Base-by-base conservation (phyloP, 2,113 vertebrate genomes). In the Chascanopsetta lugubris region DNA sequence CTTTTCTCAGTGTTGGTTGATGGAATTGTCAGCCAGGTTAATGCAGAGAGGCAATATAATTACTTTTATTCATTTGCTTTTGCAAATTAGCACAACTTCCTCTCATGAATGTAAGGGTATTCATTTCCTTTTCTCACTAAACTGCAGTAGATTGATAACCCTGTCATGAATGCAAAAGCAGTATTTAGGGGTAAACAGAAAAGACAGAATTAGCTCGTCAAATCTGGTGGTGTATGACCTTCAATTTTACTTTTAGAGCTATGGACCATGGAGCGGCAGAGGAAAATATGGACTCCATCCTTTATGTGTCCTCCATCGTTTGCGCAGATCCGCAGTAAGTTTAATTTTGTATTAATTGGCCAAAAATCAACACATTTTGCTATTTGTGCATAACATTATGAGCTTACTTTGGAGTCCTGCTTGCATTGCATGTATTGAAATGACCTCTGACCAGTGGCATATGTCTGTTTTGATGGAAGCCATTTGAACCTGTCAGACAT, bases 321-420 rank as follows among this genome's bases (percentile, higher is more conserved):
- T 36, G 75, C 80, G 43, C 82, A 65, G 42, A 75, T 24, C n/a
- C 49, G 71, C 63, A 60, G 90, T 90, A 79, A 83, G 85, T 86
- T 61, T 62, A 10, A 22, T 53, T 18, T 68, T 34, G 25, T 51
- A 25, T 43, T 47, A 5, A 18, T 46, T 21, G 38, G 61, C 18
- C 22, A 54, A 55, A 49, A 26, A 18, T 15, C 9, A 47, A 22
- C n/a, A 18, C 48, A n/a, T n/a, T n/a, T n/a, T n/a, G n/a, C n/a
- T n/a, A n/a, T 43, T 61, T 15, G 30, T 46, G 55, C 20, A 68
- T 40, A n/a, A 48, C 69, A 38, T 22, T 0, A 8, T 40, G 11
- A 11, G 0, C 53, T 29, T 3, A 8, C 25, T 48, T 32, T 58
- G 29, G 7, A 51, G 22, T 29, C 30, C 29, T 9, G 40, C 11